Evolutionary conservation across 2,888 invertebrate genomes (phyloP).

Genomic region (Flabesymbios commensalis): DNA sequence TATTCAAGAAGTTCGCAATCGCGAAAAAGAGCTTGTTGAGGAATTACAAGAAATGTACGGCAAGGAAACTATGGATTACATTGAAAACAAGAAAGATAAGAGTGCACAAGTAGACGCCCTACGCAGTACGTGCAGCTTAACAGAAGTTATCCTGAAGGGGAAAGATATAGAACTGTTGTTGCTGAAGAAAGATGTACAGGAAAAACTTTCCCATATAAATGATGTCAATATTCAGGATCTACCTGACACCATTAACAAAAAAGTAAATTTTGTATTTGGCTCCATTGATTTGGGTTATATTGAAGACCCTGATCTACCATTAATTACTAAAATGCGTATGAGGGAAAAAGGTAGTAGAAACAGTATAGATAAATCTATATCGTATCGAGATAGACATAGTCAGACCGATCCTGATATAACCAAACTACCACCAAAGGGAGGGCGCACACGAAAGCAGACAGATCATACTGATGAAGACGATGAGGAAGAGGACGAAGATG

Average conservation of each 20-base stretch:
- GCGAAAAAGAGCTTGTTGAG: constrained; percentile 58
- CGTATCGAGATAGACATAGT: constrained; percentile 9
- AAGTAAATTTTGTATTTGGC: constrained; percentile 54
- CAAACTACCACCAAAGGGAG: constrained; percentile 3
- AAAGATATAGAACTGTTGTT: constrained; percentile 62
- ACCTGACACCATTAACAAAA: constrained; percentile 49
- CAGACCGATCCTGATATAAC: constrained; percentile 39
- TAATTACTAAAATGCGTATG: constrained; percentile 37
- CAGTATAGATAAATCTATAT: neutral
- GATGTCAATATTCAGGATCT: constrained; percentile 53
- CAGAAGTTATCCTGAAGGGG: constrained; percentile 61
- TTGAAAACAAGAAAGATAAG: constrained; percentile 46
- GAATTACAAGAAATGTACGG: constrained; percentile 59
- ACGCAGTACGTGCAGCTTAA: constrained; percentile 60
- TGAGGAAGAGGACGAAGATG: constrained; percentile 29
- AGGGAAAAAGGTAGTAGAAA: constrained; percentile 8
- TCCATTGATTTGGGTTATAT: constrained; percentile 54
- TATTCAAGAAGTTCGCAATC: constrained; percentile 56
- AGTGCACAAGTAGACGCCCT: constrained; percentile 49
- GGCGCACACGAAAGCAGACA: neutral
- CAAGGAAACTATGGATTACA: constrained; percentile 55
- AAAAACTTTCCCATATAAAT: constrained; percentile 54
- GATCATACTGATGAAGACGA: neutral
- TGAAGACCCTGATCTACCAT: constrained; percentile 51
- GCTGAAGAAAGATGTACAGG: constrained; percentile 61